phyloP scores from a whole-genome alignment of 2,888 invertebrate species.

The Lamellibrachia satsuma region DNA sequence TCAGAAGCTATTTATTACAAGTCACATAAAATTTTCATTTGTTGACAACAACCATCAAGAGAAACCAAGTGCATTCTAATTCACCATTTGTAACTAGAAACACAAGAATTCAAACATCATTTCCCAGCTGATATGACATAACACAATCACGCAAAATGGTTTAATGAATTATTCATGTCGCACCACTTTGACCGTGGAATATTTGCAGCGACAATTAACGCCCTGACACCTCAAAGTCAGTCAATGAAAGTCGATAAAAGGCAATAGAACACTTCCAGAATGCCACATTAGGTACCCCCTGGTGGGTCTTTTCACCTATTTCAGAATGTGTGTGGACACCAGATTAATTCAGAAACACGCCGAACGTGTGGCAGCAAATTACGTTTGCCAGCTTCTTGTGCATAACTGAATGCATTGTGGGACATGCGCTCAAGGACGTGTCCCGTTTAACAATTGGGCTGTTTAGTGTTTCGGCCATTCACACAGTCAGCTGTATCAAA shows the following conservation, averaged over 20 bases:
- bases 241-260: neutral
- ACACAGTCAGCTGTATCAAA: neutral
- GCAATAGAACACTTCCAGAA: conserved; percentile 3
- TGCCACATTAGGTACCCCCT: neutral
- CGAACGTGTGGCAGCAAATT: conserved; percentile 1
- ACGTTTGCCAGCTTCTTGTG: neutral
- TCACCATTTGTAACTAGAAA: neutral
- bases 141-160: neutral
- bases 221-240: neutral
- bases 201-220: neutral
- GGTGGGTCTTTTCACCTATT: neutral
- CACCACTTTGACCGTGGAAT: neutral
- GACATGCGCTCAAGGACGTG: neutral
- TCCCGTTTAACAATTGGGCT: neutral
- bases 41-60: neutral
- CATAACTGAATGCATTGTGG: neutral
- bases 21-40: neutral
- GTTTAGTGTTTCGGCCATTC: neutral
- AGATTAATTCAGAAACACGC: neutral
- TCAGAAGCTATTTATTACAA: neutral
- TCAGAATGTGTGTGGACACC: neutral
- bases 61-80: neutral
- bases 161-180: neutral
- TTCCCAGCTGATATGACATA: neutral
- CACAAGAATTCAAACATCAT: neutral